Percentiles rank a stretch among this genome's conserved stretches.
Evolutionary conservation across 2,797 vertebrate species (phyloP).

Genomic region (Nyctalus aviator): DNA sequence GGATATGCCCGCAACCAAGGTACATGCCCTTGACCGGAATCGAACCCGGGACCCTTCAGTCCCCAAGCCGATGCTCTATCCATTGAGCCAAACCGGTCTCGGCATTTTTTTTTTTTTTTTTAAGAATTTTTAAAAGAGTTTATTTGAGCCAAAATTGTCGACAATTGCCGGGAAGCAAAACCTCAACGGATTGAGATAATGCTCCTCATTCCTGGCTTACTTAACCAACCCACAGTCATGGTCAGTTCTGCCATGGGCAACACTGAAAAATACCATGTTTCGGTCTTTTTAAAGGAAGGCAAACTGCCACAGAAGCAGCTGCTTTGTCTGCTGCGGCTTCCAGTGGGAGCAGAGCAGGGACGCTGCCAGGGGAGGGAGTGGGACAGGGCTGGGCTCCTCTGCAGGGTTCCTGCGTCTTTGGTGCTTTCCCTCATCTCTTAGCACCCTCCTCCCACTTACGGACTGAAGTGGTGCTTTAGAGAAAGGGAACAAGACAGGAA

Average conservation of each 20-base stretch:
- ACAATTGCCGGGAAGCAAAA: too few relatives aligned
- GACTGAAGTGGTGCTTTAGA: not conserved
- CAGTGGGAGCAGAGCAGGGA: not conserved
- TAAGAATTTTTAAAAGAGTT: too few relatives aligned
- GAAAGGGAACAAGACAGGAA: not conserved
- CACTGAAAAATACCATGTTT: not conserved
- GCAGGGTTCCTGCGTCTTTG: too few relatives aligned
- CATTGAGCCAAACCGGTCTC: too few relatives aligned
- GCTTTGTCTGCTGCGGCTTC: not conserved
- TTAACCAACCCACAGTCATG: not conserved
- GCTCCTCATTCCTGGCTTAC: not conserved
- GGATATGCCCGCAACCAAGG: too few relatives aligned
- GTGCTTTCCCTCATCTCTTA: not conserved
- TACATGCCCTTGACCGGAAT: too few relatives aligned
- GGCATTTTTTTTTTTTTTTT: too few relatives aligned
- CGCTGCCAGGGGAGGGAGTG: too few relatives aligned
- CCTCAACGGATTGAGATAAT: too few relatives aligned
- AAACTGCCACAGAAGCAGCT: not conserved
- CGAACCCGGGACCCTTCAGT: too few relatives aligned
- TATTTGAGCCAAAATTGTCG: too few relatives aligned
- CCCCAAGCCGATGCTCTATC: too few relatives aligned
- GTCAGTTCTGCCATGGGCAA: not conserved
- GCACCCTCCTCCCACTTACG: not conserved
- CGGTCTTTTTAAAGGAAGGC: not conserved
- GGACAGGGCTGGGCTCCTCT: fast-evolving